phyloP scores from a whole-genome alignment of 2,113 vertebrate genomes.

The Balaenoptera acutorostrata region DNA sequence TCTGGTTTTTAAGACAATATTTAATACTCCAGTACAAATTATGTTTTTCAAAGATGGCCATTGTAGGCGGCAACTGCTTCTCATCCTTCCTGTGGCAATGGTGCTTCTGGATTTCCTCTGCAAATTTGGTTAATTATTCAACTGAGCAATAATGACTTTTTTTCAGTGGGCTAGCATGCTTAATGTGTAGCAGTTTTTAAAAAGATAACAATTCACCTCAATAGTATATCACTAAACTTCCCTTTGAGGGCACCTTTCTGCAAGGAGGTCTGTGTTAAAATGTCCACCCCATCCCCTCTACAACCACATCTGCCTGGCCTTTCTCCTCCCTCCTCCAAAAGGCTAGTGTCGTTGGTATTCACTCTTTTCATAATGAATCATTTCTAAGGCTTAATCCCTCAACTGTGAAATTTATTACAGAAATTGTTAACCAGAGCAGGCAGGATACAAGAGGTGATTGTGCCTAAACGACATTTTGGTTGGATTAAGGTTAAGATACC shows the following conservation, averaged over 20 bases:
- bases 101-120: not conserved
- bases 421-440: not conserved
- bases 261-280: not conserved
- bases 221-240: not conserved
- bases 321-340: not conserved
- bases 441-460: not conserved
- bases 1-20: not conserved
- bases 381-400: not conserved
- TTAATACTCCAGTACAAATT: not conserved
- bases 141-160: not conserved
- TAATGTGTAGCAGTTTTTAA: not conserved
- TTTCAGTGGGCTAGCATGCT: not conserved
- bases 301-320: not conserved
- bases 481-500: not conserved
- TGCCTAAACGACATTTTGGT: not conserved
- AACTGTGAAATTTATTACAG: conserved; percentile 21
- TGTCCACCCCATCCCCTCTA: not conserved
- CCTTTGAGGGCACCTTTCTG: not conserved
- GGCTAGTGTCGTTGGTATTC: not conserved
- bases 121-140: not conserved
- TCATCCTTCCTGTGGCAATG: not conserved
- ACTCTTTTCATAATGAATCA: not conserved
- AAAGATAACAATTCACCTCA: not conserved
- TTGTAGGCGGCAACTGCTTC: not conserved
- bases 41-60: not conserved